Conservation (phyloP, 2,797 vertebrate species). For the Borostomias antarcticus region DNA sequence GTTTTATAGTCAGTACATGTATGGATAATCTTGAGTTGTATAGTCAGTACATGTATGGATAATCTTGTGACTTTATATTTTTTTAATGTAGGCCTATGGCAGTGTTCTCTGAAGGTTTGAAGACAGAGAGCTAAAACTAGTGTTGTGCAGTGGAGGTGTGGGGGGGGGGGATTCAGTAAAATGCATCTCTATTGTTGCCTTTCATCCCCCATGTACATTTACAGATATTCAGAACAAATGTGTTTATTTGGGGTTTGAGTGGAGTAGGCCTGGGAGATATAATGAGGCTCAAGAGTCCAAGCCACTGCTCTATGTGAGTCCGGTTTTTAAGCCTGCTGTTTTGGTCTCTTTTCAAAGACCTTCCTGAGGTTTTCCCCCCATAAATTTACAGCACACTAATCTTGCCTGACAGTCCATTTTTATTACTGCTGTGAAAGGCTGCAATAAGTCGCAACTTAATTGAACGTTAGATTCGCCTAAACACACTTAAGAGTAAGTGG, state of each 20-base stretch:
- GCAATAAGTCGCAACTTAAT: constrained; percentile 69
- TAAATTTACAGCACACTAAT: constrained; percentile 62
- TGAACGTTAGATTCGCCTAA: constrained; percentile 67
- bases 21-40: neutral
- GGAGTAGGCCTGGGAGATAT: neutral
- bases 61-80: too few relatives aligned
- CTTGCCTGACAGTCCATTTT: constrained; percentile 61
- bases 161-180: too few relatives aligned
- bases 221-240: neutral
- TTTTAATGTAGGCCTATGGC: too few relatives aligned
- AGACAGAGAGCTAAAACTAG: too few relatives aligned
- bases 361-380: constrained; percentile 42
- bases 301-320: constrained; percentile 8
- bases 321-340: constrained; percentile 30
- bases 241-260: neutral
- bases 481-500: constrained; percentile 67
- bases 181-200: too few relatives aligned
- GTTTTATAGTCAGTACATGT: neutral
- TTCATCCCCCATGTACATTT: neutral
- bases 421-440: constrained; percentile 58
- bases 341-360: constrained; percentile 31
- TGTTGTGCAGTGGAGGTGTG: too few relatives aligned
- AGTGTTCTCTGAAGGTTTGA: too few relatives aligned
- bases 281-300: too few relatives aligned
- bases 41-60: neutral